Evolutionary conservation across 2,113 vertebrate genomes (phyloP), one percentile per base, ranked within the genome.

Genomic region (Amia ocellicauda): DNA sequence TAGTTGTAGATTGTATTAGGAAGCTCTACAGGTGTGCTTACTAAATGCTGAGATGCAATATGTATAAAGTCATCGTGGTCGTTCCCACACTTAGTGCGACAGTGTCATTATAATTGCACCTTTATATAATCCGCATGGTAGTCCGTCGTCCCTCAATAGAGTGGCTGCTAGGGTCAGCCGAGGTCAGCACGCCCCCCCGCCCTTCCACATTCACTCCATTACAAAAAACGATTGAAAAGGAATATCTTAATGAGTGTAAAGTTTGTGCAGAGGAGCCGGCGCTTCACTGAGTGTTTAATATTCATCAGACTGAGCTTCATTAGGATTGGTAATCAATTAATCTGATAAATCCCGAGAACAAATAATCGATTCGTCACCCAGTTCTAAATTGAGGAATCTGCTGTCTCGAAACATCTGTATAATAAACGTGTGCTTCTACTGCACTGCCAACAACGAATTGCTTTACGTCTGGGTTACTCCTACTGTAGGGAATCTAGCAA

Each of bases 1-100:
- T 14, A 27, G 58, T n/a, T 36, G 45, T 50, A 36, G 28, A 52
- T 36, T 51, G 16, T 13, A 62, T 31, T 47, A 51, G 60, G 11
- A 22, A 51, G 51, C 22, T 54, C 11, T 24, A 7, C 22, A 54
- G 8, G 43, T 47, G 10, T 47, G 47, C 47, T 62, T 49, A 29
- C 45, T 20, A 31, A 62, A 22, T 62, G 60, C 40, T 47, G 17
- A 62, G 8, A 23, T 54, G 51, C 51, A 36, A 36, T 51, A 17
- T 51, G 60, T 51, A 36, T 28, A 20, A 51, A 62, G 36, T 62
- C 11, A 62, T 22, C 2, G 49, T 40, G 26, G 60, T 51, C 11
- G 27, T 31, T 17, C n/a, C 60, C 60, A 51, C 45, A 51, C 16
- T 19, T 45, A 20, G 17, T 11, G 29, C 19, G 24, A 29, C 16